These are phyloP conservation scores for Eupithecia dodoneata DNA, from an alignment of 2,888 invertebrate species.

Conservation along the genomic window DNA sequence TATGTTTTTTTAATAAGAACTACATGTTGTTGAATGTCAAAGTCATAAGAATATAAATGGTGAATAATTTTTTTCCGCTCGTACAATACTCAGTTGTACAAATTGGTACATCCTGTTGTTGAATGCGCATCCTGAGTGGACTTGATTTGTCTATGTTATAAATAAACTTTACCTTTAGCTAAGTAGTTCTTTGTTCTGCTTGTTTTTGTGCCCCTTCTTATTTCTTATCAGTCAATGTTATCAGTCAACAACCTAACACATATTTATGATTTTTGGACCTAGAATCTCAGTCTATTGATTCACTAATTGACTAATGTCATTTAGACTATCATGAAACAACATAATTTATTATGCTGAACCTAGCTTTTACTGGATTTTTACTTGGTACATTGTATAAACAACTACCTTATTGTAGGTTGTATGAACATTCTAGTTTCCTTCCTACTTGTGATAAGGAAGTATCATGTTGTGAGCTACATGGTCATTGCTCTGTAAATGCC, in stretches of 20 bases:
- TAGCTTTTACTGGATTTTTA: neutral
- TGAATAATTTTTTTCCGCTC: neutral
- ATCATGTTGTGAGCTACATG: neutral
- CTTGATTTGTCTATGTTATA: neutral
- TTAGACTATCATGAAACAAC: neutral
- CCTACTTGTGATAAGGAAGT: constrained; percentile 13
- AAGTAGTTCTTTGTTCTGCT: neutral
- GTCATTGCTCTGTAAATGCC: neutral
- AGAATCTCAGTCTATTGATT: neutral
- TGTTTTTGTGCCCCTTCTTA: neutral
- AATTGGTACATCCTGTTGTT: constrained; percentile 44
- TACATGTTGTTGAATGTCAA: neutral
- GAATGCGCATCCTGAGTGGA: neutral
- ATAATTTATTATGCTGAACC: neutral
- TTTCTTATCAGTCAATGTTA: neutral
- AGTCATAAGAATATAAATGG: constrained; percentile 9
- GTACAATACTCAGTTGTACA: constrained; percentile 17
- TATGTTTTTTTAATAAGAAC: neutral
- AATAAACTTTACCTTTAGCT: neutral
- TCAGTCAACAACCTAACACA: neutral
- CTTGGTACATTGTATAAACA: neutral
- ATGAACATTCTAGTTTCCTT: constrained; percentile 15
- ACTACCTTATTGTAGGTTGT: neutral
- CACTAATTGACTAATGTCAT: neutral
- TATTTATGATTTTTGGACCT: neutral